Evolutionary conservation across 1,140 invertebrate genomes (phyloP).

Genomic region (Drosophila bipectinata): DNA sequence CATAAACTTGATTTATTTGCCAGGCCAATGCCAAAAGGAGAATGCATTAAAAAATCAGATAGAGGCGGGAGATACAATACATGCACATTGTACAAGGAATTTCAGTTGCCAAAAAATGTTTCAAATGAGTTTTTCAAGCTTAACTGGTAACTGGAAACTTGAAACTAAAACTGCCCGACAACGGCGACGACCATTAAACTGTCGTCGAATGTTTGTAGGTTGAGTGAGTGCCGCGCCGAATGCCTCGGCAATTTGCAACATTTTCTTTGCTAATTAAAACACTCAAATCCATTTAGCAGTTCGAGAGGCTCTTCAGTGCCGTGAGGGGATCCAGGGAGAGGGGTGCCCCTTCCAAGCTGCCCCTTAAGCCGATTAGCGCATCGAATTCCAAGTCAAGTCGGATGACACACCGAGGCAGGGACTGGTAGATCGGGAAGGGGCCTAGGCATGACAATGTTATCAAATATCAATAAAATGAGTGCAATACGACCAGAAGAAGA

Average conservation of each 20-base stretch:
- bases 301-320: background rate
- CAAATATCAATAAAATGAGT: constrained; percentile 73
- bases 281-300: constrained; percentile 75
- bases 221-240: constrained; percentile 30
- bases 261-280: constrained; percentile 76
- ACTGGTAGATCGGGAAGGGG: constrained; percentile 5
- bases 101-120: constrained; percentile 47
- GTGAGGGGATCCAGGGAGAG: background rate
- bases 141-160: constrained; percentile 38
- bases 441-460: constrained; percentile 65
- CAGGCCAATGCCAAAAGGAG: constrained; percentile 63
- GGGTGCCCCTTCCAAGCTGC: constrained; percentile 12
- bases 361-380: constrained; percentile 60
- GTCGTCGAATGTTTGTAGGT: constrained; percentile 27
- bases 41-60: constrained; percentile 52
- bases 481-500: constrained; percentile 30
- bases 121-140: constrained; percentile 43
- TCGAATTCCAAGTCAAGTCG: constrained; percentile 47
- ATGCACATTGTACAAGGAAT: background rate
- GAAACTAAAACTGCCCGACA: constrained; percentile 45
- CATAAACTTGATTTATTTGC: constrained; percentile 75
- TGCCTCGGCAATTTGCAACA: constrained; percentile 55
- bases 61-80: background rate
- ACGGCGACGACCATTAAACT: constrained; percentile 51
- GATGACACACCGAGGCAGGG: constrained; percentile 17